These are phyloP conservation scores for Harmothoe impar DNA, from an alignment of 2,888 invertebrate genomes.

Conservation along the genomic window DNA sequence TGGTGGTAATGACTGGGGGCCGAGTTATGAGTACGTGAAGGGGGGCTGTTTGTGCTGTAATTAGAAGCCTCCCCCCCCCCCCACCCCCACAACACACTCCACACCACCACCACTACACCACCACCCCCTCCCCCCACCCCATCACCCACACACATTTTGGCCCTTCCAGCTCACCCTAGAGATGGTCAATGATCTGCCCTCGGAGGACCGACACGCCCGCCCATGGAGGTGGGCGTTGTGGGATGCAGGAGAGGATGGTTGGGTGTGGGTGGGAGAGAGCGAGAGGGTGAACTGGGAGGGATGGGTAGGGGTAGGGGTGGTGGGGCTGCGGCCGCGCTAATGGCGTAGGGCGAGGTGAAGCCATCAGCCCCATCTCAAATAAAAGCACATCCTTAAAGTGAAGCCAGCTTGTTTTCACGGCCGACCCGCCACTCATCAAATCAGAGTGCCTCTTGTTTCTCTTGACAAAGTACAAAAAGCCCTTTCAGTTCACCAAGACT, in stretches of 20 bases:
- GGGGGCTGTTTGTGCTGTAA: slow-evolving; percentile 51
- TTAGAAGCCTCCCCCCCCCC: slow-evolving; percentile 20
- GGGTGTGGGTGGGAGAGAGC: background rate
- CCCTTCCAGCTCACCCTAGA: background rate
- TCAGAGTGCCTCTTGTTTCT: slow-evolving; percentile 39
- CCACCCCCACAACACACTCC: background rate
- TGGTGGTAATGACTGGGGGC: slow-evolving; percentile 55
- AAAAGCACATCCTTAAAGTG: slow-evolving; percentile 10
- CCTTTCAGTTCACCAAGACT: slow-evolving; percentile 4
- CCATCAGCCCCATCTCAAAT: background rate
- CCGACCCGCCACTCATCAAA: slow-evolving; percentile 14
- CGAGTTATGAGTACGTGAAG: slow-evolving; percentile 48
- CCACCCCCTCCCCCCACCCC: background rate
- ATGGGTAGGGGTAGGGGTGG: slow-evolving; percentile 5
- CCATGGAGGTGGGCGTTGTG: background rate
- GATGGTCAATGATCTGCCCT: background rate
- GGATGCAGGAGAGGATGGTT: background rate
- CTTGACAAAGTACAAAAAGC: background rate
- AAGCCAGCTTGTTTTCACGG: background rate
- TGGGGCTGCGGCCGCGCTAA: background rate
- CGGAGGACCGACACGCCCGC: background rate
- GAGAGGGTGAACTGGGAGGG: background rate
- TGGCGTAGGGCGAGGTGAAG: slow-evolving; percentile 5
- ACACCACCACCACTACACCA: background rate
- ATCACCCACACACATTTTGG: background rate